These are phyloP conservation scores for Alloplasta piceator DNA, from an alignment of 2,888 invertebrate genomes.

Conservation along the genomic window DNA sequence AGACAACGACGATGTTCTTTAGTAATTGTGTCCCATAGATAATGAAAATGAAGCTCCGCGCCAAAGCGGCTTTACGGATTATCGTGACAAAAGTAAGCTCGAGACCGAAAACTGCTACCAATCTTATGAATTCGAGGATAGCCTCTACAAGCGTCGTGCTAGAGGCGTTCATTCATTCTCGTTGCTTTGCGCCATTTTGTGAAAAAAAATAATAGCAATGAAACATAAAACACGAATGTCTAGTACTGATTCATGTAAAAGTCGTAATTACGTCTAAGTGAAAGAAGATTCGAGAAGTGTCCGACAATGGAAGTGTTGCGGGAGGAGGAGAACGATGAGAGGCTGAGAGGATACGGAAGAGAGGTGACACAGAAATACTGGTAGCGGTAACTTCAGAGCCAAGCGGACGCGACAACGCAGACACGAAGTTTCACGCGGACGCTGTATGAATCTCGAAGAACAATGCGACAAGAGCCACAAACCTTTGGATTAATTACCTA, in stretches of 20 bases:
- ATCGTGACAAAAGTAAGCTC: background rate
- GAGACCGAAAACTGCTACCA: background rate
- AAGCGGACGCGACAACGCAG: constrained; percentile 41
- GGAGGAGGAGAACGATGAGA: constrained; percentile 16
- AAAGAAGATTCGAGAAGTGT: constrained; percentile 65
- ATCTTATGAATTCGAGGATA: background rate
- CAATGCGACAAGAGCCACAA: constrained; percentile 69
- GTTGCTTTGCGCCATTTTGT: background rate
- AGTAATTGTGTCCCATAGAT: background rate
- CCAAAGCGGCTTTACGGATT: background rate
- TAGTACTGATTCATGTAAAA: constrained; percentile 64
- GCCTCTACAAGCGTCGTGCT: background rate
- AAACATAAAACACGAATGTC: background rate
- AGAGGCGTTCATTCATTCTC: constrained; percentile 1
- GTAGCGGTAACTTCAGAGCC: constrained; percentile 43
- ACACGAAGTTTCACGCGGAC: constrained; percentile 34
- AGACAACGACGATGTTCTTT: background rate
- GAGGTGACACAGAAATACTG: constrained; percentile 54
- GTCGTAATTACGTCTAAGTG: constrained; percentile 72
- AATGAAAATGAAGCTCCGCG: background rate
- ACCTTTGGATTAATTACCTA: constrained; percentile 73
- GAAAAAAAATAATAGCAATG: background rate
- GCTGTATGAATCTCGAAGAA: constrained; percentile 69
- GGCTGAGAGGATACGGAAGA: constrained; percentile 13
- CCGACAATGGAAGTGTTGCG: constrained; percentile 9